A percentile compares a stretch with the other conserved stretches of the same genome.
Conservation (phyloP, 92 coral and sea anemone species). For the Bergia puertoricense region DNA sequence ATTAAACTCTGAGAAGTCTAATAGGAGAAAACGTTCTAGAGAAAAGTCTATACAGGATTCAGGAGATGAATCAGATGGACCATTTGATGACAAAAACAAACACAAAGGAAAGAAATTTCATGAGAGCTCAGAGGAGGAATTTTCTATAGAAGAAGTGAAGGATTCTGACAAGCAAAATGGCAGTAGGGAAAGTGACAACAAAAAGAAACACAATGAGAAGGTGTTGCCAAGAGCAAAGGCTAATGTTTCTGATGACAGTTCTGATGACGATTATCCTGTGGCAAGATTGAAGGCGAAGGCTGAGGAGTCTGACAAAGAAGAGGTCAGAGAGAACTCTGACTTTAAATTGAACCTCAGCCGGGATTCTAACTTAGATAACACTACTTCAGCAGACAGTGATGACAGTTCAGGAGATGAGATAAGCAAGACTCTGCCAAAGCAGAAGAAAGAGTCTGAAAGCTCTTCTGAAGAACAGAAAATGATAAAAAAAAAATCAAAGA, state of each 20-base stretch:
- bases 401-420: conserved; percentile 27
- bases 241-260: neutral
- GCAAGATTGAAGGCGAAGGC: neutral
- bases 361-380: conserved; percentile 18
- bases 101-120: neutral
- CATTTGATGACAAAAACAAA: neutral
- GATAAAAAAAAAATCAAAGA: conserved; percentile 8
- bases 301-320: neutral
- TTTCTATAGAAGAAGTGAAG: neutral
- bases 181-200: neutral
- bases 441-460: conserved; percentile 10
- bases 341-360: neutral
- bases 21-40: neutral
- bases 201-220: neutral
- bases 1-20: neutral
- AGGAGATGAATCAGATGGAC: neutral
- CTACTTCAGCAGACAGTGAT: neutral
- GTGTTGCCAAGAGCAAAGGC: neutral
- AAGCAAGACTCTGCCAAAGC: neutral
- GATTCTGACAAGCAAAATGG: neutral
- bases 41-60: neutral
- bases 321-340: neutral
- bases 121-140: neutral
- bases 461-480: conserved; percentile 32
- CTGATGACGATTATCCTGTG: neutral